Base-by-base conservation (phyloP, 2,888 invertebrate genomes). In the Drosophila birchii region DNA sequence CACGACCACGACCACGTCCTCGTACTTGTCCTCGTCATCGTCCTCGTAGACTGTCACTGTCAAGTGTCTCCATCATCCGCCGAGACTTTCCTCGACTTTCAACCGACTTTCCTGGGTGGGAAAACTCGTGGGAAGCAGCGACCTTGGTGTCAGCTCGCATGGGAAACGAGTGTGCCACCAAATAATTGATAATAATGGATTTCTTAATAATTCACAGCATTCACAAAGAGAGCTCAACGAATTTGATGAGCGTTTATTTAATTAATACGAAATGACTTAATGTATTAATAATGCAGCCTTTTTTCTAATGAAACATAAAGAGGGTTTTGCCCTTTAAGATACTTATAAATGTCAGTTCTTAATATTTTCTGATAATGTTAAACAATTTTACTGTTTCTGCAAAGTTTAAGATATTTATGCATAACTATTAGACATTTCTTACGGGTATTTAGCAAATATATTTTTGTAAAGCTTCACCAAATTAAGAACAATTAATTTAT, bases 111-210 rank as follows among this genome's bases (percentile, higher is more conserved):
- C 29, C 26, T 41, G 68, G 68, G 20, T 12, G 49, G 29, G 29
- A 9, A 16, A 38, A 23, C 29, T 36, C 29, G 12, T 44, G 36
- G 62, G 38, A 14, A 7, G 36, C 34, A 1, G 14, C 44, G 69
- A 55, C 55, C 68, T 68, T 56, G 68, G 51, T 51, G 64, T 66
- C 64, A 38, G 64, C 51, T 36, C 64, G 63, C 64, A 51, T 63
- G 64, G 64, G 64, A 68, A 41, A 32, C 47, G 26, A 41, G 68
- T 49, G 68, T 45, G 66, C 44, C 44, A 56, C 4, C n/a, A 68
- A 68, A 68, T 68, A 63, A 66, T 63, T 63, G 64, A 66, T 68
- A 49, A 68, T 68, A 68, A 68, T 68, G 68, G 68, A 47, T 68
- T 49, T 49, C 47, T 69, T 56, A 68, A 68, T 49, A 68, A 68